Conservation (phyloP, 2,888 invertebrate species). For the Lampropteryx suffumata region DNA sequence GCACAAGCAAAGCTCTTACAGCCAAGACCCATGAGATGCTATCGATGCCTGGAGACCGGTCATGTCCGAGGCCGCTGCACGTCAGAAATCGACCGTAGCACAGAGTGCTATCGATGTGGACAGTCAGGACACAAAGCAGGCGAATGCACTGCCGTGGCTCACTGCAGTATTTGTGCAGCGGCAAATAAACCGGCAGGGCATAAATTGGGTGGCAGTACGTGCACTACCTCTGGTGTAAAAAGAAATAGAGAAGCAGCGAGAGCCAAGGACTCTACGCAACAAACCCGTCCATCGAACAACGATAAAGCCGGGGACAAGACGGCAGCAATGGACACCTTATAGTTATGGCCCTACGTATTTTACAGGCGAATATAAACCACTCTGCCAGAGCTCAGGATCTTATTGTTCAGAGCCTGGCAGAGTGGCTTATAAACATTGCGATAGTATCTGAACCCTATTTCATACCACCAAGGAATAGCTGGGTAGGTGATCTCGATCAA, state of each 20-base stretch:
- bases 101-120: conserved; percentile 3
- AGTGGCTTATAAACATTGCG: conserved; percentile 6
- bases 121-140: not conserved
- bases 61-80: conserved; percentile 1
- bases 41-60: not conserved
- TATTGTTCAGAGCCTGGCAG: conserved; percentile 1
- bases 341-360: not conserved
- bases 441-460: conserved; percentile 3
- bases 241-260: too few relatives aligned
- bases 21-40: conserved; percentile 2
- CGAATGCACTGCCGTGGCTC: not conserved
- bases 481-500: not conserved
- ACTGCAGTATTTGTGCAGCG: not conserved
- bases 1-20: not conserved
- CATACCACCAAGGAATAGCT: not conserved
- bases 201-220: not conserved
- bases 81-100: not conserved
- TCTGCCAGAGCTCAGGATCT: conserved; percentile 7
- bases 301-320: not conserved
- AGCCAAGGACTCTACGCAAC: too few relatives aligned
- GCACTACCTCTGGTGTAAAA: not conserved
- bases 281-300: too few relatives aligned
- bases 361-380: conserved; percentile 9
- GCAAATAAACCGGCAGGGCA: not conserved
- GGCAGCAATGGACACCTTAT: not conserved